Evolutionary conservation across 2,113 vertebrate species (phyloP), one percentile per base, ranked within the genome.

Genomic region (Hyperoodon ampullatus): DNA sequence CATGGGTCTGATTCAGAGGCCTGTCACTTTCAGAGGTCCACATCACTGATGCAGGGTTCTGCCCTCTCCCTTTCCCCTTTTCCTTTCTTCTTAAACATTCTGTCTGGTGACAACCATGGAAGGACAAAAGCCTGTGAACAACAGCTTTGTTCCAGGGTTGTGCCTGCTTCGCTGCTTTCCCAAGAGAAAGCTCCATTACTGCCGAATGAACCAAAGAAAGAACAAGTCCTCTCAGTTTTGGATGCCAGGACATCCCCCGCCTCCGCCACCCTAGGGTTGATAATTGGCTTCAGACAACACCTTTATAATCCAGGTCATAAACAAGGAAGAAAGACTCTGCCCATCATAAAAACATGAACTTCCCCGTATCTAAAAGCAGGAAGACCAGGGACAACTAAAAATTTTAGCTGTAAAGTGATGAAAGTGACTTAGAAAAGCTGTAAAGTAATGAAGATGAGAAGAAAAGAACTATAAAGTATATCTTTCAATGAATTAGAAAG

Each of bases 51-150:
- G 80, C 24, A 85, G 24, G 39, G 84, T 14, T 19, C 55, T 44
- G 16, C 53, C 81, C 66, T 23, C 90, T 72, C 95, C 39, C 58
- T 68, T 16, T 78, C 28, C 44, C 77, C 88, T 91, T 96, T 84
- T 92, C 77, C 71, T 53, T 90, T 94, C 60, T 35, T 91, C 55
- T 61, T 66, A 58, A 97, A 65, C 42, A 74, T 42, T 70, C 93
- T 88, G 58, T 47, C 71, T 83, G 23, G 19, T 70, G 30, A 71
- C 55, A 19, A 33, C 61, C 50, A 70, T 1, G 4, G 19, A 53
- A 66, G n/a, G 68, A 78, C 60, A 82, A 15, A 95, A 39, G 61
- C 23, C 81, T 23, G 60, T 61, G 21, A 90, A 47, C 61, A 6
- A 11, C 23, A 72, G 21, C 88, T 97, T 53, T 6, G 30, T 39